Evolutionary conservation across 35 echinoderm and acorn worm genomes (phyloP).

Genomic region (Ophioderma brevispina): DNA sequence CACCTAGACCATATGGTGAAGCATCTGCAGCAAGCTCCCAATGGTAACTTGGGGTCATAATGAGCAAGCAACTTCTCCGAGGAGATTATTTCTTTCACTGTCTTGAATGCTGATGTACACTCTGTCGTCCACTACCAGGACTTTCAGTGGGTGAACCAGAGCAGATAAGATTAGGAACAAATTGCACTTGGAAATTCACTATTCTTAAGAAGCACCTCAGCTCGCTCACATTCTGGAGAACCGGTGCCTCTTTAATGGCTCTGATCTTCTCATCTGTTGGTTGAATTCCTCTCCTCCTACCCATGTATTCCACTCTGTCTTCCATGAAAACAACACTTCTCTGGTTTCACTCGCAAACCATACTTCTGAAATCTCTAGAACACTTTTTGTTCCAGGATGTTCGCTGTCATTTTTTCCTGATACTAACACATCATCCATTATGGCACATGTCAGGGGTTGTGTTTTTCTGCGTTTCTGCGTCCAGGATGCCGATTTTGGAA

Average conservation of each 20-base stretch:
- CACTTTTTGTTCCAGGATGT: slow-evolving; percentile 32
- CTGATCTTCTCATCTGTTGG: slow-evolving; percentile 56
- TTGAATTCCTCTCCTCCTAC: slow-evolving; percentile 24
- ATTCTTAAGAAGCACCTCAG: slow-evolving; percentile 9
- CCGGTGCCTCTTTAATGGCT: slow-evolving; percentile 29
- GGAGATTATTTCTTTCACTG: not conserved
- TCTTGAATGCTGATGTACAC: too few relatives aligned
- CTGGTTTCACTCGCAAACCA: slow-evolving; percentile 39
- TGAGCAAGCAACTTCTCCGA: slow-evolving; percentile 22
- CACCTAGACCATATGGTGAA: slow-evolving; percentile 55
- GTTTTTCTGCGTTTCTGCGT: too few relatives aligned
- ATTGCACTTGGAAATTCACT: not conserved
- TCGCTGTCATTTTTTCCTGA: slow-evolving; percentile 44
- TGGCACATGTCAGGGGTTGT: too few relatives aligned
- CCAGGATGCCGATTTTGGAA: too few relatives aligned
- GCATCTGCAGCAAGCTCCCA: slow-evolving; percentile 46
- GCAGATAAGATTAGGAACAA: not conserved
- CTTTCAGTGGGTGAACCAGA: too few relatives aligned
- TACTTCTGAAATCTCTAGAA: slow-evolving; percentile 59
- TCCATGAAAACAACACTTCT: slow-evolving; percentile 51
- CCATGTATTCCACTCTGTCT: slow-evolving; percentile 29
- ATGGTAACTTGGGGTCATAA: slow-evolving; percentile 21
- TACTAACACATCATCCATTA: slow-evolving; percentile 44
- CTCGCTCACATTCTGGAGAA: slow-evolving; percentile 26
- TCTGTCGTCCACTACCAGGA: too few relatives aligned